phyloP scores from a whole-genome alignment of 1,140 invertebrate genomes.

The Scaptodrosophila lebanonensis region DNA sequence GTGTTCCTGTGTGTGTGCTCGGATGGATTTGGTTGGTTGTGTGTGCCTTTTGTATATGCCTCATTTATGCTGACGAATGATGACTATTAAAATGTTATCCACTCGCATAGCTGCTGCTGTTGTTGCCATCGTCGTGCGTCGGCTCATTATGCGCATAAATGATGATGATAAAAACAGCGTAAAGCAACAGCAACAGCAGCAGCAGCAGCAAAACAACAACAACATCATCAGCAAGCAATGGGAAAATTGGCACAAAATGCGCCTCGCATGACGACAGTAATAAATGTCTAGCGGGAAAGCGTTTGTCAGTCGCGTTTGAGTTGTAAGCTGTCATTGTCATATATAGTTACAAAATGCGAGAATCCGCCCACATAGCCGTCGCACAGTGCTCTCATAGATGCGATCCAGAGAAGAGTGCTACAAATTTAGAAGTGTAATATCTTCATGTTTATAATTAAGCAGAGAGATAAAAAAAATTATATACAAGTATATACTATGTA shows the following conservation, averaged over 20 bases:
- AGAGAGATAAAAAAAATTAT: too few relatives aligned
- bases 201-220: constrained; percentile 7
- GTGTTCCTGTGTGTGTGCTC: background rate
- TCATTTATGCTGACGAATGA: constrained; percentile 69
- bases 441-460: too few relatives aligned
- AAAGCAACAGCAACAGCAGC: constrained; percentile 45
- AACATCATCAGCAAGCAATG: background rate
- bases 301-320: constrained; percentile 67
- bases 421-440: too few relatives aligned
- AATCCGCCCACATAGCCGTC: constrained; percentile 47
- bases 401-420: too few relatives aligned
- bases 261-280: constrained; percentile 66
- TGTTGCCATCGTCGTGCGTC: constrained; percentile 31
- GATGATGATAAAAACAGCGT: constrained; percentile 71
- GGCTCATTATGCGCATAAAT: constrained; percentile 75
- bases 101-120: constrained; percentile 29
- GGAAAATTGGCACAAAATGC: constrained; percentile 4
- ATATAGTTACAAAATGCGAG: constrained; percentile 48
- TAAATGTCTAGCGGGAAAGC: constrained; percentile 57
- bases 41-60: constrained; percentile 17
- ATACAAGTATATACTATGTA: too few relatives aligned
- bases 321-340: constrained; percentile 53
- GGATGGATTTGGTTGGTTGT: constrained; percentile 6
- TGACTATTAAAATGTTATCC: constrained; percentile 73
- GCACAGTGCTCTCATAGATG: background rate